Evolutionary conservation across 2,888 invertebrate genomes (phyloP), one percentile per base, ranked within the genome.

Genomic region (Tigriopus californicus): DNA sequence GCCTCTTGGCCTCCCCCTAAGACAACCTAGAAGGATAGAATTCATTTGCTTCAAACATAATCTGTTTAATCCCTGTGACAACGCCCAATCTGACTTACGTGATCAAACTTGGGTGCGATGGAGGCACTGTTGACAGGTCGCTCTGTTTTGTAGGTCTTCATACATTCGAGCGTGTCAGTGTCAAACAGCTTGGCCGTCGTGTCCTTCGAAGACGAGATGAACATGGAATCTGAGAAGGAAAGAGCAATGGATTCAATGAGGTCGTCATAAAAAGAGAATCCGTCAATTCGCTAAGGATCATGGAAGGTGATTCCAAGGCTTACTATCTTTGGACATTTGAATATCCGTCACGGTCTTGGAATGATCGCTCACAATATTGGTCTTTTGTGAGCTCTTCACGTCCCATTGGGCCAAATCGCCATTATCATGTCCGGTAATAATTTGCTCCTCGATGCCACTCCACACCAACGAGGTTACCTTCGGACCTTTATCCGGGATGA

Each of bases 1-100:
- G 98, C 98, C 72, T 99, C 98, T 75, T 99, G 98, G 67, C 98
- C 98, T 72, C 98, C 98, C 62, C 98, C 98, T 49, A 99, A 76
- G 1, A 94, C 87, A 6, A 97, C 79, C 80, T 80, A 64, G 1
- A 66, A 66, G 1, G 66, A 66, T 62, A 62, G 56, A 60, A 62
- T 48, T 33, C 8, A 10, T 56, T 8, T 18, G 53, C n/a, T 53
- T 62, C 22, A 15, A 24, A 22, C 2, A 58, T 15, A 13, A 44
- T 15, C n/a, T n/a, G 18, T 15, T 60, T 11, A 3, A 8, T 61
- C 18, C 2, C 5, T 13, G 13, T 54, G 41, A n/a, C n/a, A 44
- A 44, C n/a, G n/a, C n/a, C n/a, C n/a, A n/a, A n/a, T 11, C 18
- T 47, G 3, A 66, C 75, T 72, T 68, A 82, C 97, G 75, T 99